phyloP scores from a whole-genome alignment of 1,140 invertebrate genomes.

The Stegodyphus dumicola region DNA sequence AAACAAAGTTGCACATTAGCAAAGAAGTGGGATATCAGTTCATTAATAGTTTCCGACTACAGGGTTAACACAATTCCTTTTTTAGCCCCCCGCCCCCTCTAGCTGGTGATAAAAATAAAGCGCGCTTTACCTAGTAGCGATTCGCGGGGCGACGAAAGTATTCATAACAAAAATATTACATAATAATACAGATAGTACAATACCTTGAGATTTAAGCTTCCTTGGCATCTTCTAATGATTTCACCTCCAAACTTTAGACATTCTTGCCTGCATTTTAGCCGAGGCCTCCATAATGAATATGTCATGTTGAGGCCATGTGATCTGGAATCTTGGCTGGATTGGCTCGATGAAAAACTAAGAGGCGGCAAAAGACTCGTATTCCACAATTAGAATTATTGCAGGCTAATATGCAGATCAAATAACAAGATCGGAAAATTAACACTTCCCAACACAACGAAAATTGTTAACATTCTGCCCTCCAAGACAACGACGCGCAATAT shows the following conservation, averaged over 20 bases:
- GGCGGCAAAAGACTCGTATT: conserved; percentile 41
- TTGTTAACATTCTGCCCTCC: conserved; percentile 8
- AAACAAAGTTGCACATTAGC: not conserved
- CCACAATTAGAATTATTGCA: conserved; percentile 27
- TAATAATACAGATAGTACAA: not conserved
- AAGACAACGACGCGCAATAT: conserved; percentile 29
- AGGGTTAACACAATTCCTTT: conserved; percentile 55
- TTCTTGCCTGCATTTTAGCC: conserved; percentile 60
- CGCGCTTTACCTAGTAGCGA: not conserved
- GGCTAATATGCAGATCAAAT: not conserved
- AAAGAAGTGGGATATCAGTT: not conserved
- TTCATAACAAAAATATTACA: not conserved
- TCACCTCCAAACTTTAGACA: conserved; percentile 61
- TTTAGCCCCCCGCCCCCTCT: conserved; percentile 39
- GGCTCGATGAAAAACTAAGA: conserved; percentile 21
- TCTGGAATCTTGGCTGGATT: conserved; percentile 51
- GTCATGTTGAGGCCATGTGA: conserved; percentile 62
- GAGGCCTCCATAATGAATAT: conserved; percentile 58
- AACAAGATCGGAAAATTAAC: conserved; percentile 7
- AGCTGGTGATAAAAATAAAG: conserved; percentile 40
- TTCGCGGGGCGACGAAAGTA: not conserved
- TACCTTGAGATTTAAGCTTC: conserved; percentile 57
- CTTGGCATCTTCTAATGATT: conserved; percentile 60
- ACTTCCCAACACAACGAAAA: conserved; percentile 18
- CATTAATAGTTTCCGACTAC: conserved; percentile 9